Conservation (phyloP, 2,113 vertebrate genomes). For the Cottus gobio region DNA sequence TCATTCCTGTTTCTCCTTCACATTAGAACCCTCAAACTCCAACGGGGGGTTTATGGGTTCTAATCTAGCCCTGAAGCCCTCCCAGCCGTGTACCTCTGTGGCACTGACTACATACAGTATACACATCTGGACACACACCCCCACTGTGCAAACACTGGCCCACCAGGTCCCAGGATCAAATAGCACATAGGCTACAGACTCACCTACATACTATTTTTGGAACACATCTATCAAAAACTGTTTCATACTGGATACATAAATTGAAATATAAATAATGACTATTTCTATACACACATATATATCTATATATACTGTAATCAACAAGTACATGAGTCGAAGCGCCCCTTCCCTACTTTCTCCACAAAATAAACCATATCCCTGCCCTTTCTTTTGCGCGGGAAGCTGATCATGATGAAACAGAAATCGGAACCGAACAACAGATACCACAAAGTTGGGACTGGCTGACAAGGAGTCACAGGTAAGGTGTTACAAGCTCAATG, state of each 20-base stretch:
- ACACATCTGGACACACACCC: slow-evolving; percentile 51
- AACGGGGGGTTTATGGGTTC: slow-evolving; percentile 53
- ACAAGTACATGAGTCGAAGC: slow-evolving; percentile 51
- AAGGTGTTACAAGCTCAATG: slow-evolving; percentile 31
- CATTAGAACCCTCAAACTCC: slow-evolving; percentile 43
- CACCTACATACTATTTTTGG: slow-evolving; percentile 65
- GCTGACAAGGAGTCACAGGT: slow-evolving; percentile 38
- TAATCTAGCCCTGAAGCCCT: slow-evolving; percentile 59
- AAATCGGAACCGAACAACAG: slow-evolving; percentile 50
- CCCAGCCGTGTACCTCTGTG: slow-evolving; percentile 61
- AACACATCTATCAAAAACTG: slow-evolving; percentile 72
- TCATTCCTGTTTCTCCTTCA: slow-evolving; percentile 30
- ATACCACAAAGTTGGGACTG: slow-evolving; percentile 21
- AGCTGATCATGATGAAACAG: slow-evolving; percentile 44
- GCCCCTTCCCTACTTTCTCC: neutral
- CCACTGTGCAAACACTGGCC: slow-evolving; percentile 76
- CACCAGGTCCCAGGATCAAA: slow-evolving; percentile 71
- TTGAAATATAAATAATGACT: slow-evolving; percentile 81
- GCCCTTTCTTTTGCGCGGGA: slow-evolving; percentile 46
- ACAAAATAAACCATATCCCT: slow-evolving; percentile 18
- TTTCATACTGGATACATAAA: slow-evolving; percentile 67
- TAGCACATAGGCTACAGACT: slow-evolving; percentile 64
- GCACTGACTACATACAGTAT: slow-evolving; percentile 63
- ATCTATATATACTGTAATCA: slow-evolving; percentile 42
- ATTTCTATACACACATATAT: slow-evolving; percentile 67